Evolutionary conservation across 1,140 invertebrate genomes (phyloP), one percentile per base, ranked within the genome.

Genomic region (Hypsibius dujardini): DNA sequence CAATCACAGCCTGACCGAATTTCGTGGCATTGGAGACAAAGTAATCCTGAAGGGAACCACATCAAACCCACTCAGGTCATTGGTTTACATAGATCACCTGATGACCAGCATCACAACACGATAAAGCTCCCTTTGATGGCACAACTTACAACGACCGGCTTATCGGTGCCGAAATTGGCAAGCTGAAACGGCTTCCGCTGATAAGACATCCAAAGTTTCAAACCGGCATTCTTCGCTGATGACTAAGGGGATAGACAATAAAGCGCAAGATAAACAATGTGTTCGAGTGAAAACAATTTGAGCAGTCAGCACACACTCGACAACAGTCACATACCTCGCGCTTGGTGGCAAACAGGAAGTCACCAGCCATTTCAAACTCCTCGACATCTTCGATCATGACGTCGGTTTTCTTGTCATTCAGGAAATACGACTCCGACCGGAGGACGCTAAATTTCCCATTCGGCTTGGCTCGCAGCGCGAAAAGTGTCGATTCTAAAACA

Each of bases 101-200:
- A 28, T 28, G 28, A 28, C 28, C 28, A 28, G 28, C 28, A 28
- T 28, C 28, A 28, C 28, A 28, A 28, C 28, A 28, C 28, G 28
- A 28, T 28, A 28, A 28, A 28, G n/a, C 50, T 56, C 50, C 7
- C 50, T 56, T 56, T 56, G 50, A 56, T n/a, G 50, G 50, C n/a
- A 56, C 50, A n/a, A n/a, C n/a, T n/a, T 12, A n/a, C 7, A 7
- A 7, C 50, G n/a, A 28, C 28, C 28, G 28, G 28, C 28, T 28
- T 28, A 28, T 28, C 28, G 28, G n/a, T 12, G 7, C 50, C 50
- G n/a, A 56, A 56, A n/a, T 56, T n/a, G n/a, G 50, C 50, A 56
- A 7, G 50, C 50, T 56, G 50, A 56, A 56, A 56, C n/a, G 50
- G 50, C 50, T 56, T 56, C 50, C 50, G 50, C 50, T 56, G 50